Evolutionary conservation across 92 coral and sea anemone genomes (phyloP).

Genomic region (Phenganax marumi): DNA sequence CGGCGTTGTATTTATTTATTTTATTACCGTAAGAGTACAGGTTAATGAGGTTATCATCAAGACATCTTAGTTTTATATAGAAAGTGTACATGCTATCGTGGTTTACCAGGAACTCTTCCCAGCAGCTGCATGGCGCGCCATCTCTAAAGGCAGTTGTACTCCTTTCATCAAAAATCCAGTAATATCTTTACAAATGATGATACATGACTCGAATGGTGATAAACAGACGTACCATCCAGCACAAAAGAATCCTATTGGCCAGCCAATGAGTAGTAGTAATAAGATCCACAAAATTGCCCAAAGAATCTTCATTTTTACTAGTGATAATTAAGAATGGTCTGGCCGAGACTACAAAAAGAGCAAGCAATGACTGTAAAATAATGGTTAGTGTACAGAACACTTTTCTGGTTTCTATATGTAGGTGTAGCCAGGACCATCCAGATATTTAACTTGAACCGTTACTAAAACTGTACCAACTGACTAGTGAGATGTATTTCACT

Average conservation of each 20-base stretch:
- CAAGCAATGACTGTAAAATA: no score
- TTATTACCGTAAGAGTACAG: no score
- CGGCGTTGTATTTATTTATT: no score
- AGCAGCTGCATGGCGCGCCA: constrained; percentile 54
- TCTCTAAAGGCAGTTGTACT: constrained; percentile 57
- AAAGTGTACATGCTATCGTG: not conserved
- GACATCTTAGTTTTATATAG: no score
- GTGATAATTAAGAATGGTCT: not conserved
- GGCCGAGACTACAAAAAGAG: no score
- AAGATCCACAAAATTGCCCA: constrained; percentile 61
- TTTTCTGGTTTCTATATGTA: no score
- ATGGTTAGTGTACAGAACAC: no score
- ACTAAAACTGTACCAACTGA: no score
- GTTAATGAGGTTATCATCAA: no score
- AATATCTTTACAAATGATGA: constrained; percentile 49
- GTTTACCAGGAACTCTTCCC: constrained; percentile 50
- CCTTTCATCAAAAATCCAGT: constrained; percentile 53
- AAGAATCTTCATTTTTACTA: constrained; percentile 48
- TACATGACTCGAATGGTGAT: constrained; percentile 61
- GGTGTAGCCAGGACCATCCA: no score
- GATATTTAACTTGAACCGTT: no score
- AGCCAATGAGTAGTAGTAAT: constrained; percentile 58
- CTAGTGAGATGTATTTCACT: no score
- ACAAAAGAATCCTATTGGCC: constrained; percentile 64
- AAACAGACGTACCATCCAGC: constrained; percentile 66